Percentiles rank a stretch among this genome's conserved stretches.
Conservation (phyloP, 2,888 invertebrate species). For the Drosophila nr. fundita region DNA sequence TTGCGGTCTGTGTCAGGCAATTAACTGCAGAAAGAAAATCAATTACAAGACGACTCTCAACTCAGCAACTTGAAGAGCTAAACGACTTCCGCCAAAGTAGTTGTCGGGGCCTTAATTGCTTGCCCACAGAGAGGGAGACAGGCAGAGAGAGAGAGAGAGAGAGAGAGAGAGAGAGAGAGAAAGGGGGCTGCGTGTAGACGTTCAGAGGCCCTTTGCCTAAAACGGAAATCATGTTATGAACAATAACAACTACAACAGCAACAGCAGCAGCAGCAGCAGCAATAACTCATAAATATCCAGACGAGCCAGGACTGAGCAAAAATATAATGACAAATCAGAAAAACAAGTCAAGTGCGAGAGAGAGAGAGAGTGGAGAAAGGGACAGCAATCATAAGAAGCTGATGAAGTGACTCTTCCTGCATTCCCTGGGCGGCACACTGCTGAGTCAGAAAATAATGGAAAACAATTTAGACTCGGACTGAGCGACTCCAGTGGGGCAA, state of each 20-base stretch:
- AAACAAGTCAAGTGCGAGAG: conserved; percentile 45
- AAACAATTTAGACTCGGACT: conserved; percentile 65
- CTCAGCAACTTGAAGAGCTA: conserved; percentile 50
- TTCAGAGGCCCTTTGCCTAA: conserved; percentile 61
- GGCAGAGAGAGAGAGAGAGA: background rate
- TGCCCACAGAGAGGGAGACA: conserved; percentile 26
- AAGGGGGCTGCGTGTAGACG: conserved; percentile 9
- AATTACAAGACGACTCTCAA: conserved; percentile 63
- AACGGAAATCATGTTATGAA: conserved; percentile 74
- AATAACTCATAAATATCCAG: conserved; percentile 69
- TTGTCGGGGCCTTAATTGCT: conserved; percentile 59
- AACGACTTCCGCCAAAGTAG: conserved; percentile 73
- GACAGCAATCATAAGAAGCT: conserved; percentile 67
- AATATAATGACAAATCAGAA: conserved; percentile 77
- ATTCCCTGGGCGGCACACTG: conserved; percentile 34
- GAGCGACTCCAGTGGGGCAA: conserved; percentile 9
- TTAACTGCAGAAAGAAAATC: conserved; percentile 68
- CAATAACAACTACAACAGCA: conserved; percentile 31
- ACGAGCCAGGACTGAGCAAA: conserved; percentile 28
- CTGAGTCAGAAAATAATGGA: conserved; percentile 75
- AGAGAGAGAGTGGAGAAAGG: conserved; percentile 3
- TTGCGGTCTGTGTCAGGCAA: conserved; percentile 67
- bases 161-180: background rate
- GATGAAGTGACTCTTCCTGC: conserved; percentile 62
- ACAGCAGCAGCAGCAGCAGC: conserved; percentile 18